Percentiles rank a stretch among this genome's conserved stretches.
phyloP scores from a whole-genome alignment of 2,113 vertebrate genomes.

The Oxyruncus cristatus region DNA sequence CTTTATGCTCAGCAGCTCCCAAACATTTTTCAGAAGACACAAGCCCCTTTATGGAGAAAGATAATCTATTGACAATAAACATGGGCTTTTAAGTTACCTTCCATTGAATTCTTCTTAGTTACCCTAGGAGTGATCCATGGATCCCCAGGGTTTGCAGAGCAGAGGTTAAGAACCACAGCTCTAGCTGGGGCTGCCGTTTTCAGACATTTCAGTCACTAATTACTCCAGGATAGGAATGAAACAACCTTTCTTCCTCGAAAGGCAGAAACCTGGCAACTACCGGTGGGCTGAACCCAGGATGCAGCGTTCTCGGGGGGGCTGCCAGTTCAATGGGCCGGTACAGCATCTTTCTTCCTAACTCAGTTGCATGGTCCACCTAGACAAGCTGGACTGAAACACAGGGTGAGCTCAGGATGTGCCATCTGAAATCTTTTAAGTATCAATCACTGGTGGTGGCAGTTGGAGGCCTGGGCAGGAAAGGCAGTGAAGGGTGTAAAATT shows the following conservation, averaged over 20 bases:
- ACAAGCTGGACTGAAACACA: not conserved
- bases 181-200: not conserved
- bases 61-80: conserved; percentile 32
- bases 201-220: not conserved
- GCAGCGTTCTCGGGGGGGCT: not conserved
- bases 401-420: not conserved
- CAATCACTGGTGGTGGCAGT: not conserved
- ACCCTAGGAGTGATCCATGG: not conserved
- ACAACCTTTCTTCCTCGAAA: conserved; percentile 17
- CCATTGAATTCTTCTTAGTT: conserved; percentile 26
- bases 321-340: not conserved
- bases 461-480: not conserved
- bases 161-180: not conserved
- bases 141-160: not conserved
- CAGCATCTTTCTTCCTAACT: not conserved
- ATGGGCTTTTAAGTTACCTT: not conserved
- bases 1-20: not conserved
- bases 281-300: not conserved
- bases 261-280: not conserved
- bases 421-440: not conserved
- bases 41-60: not conserved
- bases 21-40: conserved; percentile 5
- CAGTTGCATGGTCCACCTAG: not conserved
- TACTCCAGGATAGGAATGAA: not conserved
- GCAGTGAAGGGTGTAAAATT: not conserved